Conservation (phyloP, 1,140 invertebrate species). For the Heliconius melpomene region DNA sequence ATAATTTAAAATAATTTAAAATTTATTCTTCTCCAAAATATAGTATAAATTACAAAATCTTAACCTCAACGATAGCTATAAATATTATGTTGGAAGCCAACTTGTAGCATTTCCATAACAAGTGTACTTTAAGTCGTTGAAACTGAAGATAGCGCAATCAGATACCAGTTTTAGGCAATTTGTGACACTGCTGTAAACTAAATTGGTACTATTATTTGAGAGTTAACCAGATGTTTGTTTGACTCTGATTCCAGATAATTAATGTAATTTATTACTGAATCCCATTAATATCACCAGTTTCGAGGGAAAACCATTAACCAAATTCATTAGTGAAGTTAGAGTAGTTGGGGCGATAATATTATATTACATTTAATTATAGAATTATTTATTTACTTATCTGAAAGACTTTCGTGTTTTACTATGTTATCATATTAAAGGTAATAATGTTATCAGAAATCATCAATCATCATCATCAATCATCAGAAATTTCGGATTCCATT, state of each 20-base stretch:
- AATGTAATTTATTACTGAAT: background rate
- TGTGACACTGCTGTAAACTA: background rate
- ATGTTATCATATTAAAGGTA: no score
- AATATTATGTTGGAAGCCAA: background rate
- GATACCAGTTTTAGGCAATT: background rate
- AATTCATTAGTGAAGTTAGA: background rate
- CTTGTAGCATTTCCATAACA: background rate
- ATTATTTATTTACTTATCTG: no score
- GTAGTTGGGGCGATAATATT: background rate
- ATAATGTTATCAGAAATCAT: no score
- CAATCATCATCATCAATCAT: no score
- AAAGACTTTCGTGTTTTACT: no score
- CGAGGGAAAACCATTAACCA: background rate
- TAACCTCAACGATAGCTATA: no score
- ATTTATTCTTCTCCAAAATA: background rate
- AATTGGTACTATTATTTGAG: slow-evolving; percentile 5
- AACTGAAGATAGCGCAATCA: slow-evolving; percentile 3
- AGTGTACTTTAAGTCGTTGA: background rate
- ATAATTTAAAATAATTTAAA: no score
- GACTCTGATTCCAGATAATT: background rate
- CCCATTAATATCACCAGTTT: background rate
- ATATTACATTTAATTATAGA: background rate
- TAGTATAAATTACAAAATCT: background rate
- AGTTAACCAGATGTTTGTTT: background rate
- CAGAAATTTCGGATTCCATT: no score